Base-by-base conservation (phyloP, 2,888 invertebrate species). In the Microctonus hyperodae region DNA sequence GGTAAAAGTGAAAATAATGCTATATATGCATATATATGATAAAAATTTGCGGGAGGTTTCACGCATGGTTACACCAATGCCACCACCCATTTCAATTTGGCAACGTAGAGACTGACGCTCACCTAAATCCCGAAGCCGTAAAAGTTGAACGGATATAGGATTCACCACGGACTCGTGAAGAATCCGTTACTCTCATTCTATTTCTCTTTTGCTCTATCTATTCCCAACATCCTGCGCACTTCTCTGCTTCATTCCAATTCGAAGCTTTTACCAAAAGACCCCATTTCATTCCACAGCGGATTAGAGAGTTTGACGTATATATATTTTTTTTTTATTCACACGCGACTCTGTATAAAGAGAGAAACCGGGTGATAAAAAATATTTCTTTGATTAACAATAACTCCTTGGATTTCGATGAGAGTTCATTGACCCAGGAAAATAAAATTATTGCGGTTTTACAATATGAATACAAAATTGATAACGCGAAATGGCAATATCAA, bases 101-200 rank as follows among this genome's bases (percentile, higher is more conserved):
- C 25, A 60, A 40, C 48, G 16, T 25, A 23, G 44, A 60, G 40
- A 10, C 56, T 33, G 33, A 56, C 33, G 33, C 59, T 60, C 58
- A 25, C 48, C 61, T 61, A 66, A 66, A 66, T 66, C 66, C 66
- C 33, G 66, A 66, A 66, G 50, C 66, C 66, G 37, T 66, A 61
- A 62, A 66, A 66, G 65, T 40, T 60, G 44, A 44, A 60, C 59
- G 59, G 59, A 60, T 60, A 60, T 60, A 58, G 58, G 37, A 58
- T 58, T 58, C 58, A 44, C 44, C 44, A 58, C 37, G 37, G 25
- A 51, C 51, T 51, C 51, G 44, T 16, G 51, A 51, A 51, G 51
- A 51, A 51, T 51, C 51, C 44, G 44, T 44, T 44, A 44, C 44
- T 44, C 44, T 44, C 44, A 44, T 44, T 44, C 44, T 44, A 44